phyloP scores from a whole-genome alignment of 2,797 vertebrate species.

The Diplodus puntazzo region DNA sequence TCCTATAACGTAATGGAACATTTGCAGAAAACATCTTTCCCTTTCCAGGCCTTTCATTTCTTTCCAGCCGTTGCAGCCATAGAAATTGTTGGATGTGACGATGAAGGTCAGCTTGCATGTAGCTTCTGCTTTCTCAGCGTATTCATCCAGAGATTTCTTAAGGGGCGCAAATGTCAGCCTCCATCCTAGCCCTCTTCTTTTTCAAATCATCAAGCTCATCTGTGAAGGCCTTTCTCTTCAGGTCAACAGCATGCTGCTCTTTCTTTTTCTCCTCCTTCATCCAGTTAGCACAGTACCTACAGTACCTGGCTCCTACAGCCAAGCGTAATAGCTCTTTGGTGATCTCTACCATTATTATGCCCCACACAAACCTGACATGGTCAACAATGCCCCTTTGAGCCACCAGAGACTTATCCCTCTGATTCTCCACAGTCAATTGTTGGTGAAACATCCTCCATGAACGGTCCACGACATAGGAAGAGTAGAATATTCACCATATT shows the following conservation, averaged over 20 bases:
- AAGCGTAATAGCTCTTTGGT: background rate
- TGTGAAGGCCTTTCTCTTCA: constrained; percentile 1
- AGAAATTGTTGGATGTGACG: background rate
- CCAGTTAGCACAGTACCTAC: background rate
- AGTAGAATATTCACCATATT: background rate
- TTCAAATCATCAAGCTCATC: constrained; percentile 23
- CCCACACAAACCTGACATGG: background rate
- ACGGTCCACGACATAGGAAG: background rate
- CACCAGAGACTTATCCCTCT: background rate
- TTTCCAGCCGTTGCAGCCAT: background rate
- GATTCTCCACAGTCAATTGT: background rate
- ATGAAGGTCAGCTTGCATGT: constrained; percentile 15
- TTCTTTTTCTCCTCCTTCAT: background rate
- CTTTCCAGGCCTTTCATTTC: background rate
- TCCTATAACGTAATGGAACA: background rate
- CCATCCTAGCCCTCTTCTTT: background rate
- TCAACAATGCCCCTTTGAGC: constrained; percentile 12
- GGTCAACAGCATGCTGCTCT: constrained; percentile 20
- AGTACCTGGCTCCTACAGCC: background rate
- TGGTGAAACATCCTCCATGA: background rate
- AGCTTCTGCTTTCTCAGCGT: constrained; percentile 14
- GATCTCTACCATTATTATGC: background rate
- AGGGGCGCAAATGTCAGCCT: constrained; percentile 25
- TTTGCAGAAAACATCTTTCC: background rate
- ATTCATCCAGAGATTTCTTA: constrained; percentile 17